Conservation (phyloP, 1,140 invertebrate species). For the Protaetia brevitarsis region DNA sequence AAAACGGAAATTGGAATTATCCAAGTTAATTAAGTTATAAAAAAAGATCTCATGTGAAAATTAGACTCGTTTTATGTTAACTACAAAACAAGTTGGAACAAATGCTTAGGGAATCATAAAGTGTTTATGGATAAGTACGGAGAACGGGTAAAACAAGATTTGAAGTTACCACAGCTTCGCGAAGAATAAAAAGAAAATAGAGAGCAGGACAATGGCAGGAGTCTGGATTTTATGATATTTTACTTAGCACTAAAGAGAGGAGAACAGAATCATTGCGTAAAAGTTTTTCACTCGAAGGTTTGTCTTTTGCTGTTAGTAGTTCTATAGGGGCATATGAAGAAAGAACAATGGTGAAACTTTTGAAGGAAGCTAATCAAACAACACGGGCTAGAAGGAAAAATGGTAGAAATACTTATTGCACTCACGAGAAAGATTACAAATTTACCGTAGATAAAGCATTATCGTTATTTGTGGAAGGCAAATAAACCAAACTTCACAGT, state of each 20-base stretch:
- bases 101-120: neutral
- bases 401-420: neutral
- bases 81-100: neutral
- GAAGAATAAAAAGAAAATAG: neutral
- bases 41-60: neutral
- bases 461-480: too few relatives aligned
- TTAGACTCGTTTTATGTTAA: neutral
- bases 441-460: neutral
- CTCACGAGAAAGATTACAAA: neutral
- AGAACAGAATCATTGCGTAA: neutral
- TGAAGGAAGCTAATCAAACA: neutral
- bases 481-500: too few relatives aligned
- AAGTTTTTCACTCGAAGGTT: neutral
- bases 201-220: neutral
- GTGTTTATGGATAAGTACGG: neutral
- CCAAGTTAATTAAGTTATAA: neutral
- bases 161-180: neutral
- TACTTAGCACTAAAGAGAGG: neutral
- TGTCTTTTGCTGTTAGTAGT: neutral
- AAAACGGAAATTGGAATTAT: neutral
- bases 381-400: neutral
- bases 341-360: neutral
- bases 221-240: neutral
- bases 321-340: neutral
- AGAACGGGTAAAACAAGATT: neutral